phyloP scores from a whole-genome alignment of 53 echinoderm and acorn worm species.

The Patiria pectinifera region DNA sequence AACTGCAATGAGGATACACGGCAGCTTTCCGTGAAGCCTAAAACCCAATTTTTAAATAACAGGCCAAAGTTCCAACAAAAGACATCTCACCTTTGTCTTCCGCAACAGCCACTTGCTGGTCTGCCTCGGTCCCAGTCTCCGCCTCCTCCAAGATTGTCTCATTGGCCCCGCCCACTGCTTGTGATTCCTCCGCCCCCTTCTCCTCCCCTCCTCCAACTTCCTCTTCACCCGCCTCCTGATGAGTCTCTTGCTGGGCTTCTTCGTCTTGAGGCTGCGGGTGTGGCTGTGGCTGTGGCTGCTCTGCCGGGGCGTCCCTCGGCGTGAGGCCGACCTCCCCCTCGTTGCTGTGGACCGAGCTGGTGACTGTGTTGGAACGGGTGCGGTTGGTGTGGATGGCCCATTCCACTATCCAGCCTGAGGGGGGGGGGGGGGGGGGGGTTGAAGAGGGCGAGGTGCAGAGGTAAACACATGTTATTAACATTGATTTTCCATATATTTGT shows the following conservation, averaged over 20 bases:
- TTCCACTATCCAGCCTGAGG: constrained; percentile 93
- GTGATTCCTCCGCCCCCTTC: constrained; percentile 42
- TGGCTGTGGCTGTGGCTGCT: constrained; percentile 13
- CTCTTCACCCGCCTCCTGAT: constrained; percentile 32
- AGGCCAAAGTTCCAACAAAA: not conserved
- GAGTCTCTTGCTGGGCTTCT: constrained; percentile 6
- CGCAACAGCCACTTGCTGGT: constrained; percentile 37
- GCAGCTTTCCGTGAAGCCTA: no score
- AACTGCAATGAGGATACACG: no score
- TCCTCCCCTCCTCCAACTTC: constrained; percentile 42
- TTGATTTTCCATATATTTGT: no score
- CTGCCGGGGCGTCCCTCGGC: constrained; percentile 10
- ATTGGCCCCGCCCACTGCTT: constrained; percentile 35
- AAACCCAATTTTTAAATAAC: no score
- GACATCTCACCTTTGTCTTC: not conserved
- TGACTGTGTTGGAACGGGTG: constrained; percentile 70
- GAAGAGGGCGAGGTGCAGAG: no score
- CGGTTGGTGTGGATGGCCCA: constrained; percentile 89
- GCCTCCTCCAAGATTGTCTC: constrained; percentile 37
- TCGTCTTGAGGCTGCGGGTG: not conserved
- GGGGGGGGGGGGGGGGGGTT: not conserved
- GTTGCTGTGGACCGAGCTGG: constrained; percentile 53
- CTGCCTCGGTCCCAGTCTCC: constrained; percentile 27
- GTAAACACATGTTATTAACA: no score
- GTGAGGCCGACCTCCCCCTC: constrained; percentile 62